Conservation (phyloP, 2,797 vertebrate species). For the Pteropus rufus region DNA sequence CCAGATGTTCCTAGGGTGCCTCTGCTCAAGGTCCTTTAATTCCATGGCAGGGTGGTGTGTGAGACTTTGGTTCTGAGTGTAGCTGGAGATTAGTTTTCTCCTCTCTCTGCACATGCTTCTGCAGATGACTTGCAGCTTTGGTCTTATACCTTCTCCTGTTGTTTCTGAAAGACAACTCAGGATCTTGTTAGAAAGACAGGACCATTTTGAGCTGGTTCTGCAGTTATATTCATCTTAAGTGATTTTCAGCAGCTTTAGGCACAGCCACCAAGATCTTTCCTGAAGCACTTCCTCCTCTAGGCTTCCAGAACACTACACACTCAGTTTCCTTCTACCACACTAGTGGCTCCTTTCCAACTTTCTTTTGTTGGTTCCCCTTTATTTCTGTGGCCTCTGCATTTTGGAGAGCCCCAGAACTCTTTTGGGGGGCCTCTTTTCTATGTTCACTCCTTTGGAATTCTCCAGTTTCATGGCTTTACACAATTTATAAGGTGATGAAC, state of each 20-base stretch:
- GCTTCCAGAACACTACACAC: background rate
- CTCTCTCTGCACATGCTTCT: background rate
- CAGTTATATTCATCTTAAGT: background rate
- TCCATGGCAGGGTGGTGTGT: background rate
- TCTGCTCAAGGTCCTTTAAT: background rate
- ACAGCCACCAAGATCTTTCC: background rate
- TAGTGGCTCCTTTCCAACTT: background rate
- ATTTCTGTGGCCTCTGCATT: background rate
- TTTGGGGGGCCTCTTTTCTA: background rate
- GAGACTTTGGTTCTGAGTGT: background rate
- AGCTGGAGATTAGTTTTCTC: background rate
- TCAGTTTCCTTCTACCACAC: background rate
- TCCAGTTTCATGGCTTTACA: background rate
- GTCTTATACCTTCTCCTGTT: background rate
- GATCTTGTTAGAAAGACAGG: background rate
- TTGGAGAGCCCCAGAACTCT: background rate
- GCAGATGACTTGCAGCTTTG: background rate
- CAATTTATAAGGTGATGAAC: background rate
- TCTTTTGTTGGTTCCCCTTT: background rate
- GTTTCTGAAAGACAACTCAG: background rate
- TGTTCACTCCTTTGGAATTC: background rate
- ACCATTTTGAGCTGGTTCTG: background rate
- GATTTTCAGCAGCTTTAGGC: background rate
- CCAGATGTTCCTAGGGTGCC: background rate
- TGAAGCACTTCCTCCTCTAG: background rate